Evolutionary conservation across 1,140 invertebrate species (phyloP), one percentile per base, ranked within the genome.

Genomic region (Epicauta chinensis): DNA sequence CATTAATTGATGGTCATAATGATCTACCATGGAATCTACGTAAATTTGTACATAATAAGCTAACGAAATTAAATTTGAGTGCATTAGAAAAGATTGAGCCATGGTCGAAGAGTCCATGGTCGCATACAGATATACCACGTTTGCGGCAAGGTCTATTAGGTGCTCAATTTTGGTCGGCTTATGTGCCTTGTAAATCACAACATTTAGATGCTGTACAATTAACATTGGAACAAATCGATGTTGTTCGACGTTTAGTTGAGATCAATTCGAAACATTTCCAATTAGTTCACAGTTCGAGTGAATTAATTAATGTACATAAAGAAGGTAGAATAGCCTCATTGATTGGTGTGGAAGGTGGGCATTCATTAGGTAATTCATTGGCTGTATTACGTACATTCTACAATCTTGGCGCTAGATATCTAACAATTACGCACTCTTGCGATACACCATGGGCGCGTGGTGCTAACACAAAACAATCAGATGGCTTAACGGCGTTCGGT

Each of bases 41-140:
- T 55, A 86, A 85, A 64, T 86, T 87, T 69, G 79, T 87, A 51
- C 82, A 90, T 70, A 93, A 91, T 72, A 83, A 86, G 69, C 77
- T 95, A 38, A 79, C 82, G 37, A 78, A 80, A 49, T 81, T 92
- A 30, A 89, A 93, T 71, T 78, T 93, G 49, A 85, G 82, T 62
- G 78, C 79, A 42, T 75, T 93, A 29, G 80, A 79, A 44, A 74
- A 78, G 34, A 77, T 86, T 35, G 82, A 89, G 50, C 85, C 88
- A 47, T 92, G 89, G 89, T 81, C 83, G 36, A 78, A 78, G 56
- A 86, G 81, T 64, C 80, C 81, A 62, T 88, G 86, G 82, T 89
- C 89, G 60, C 91, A 94, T 62, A 94, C 92, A 1, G 92, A 95
- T 71, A 85, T 96, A 58, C 87, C 87, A 37, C 78, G 90, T 66